A percentile compares a stretch with the other conserved stretches of the same genome.
Evolutionary conservation across 1,140 invertebrate genomes (phyloP).

Genomic region (Orchestia grillus): DNA sequence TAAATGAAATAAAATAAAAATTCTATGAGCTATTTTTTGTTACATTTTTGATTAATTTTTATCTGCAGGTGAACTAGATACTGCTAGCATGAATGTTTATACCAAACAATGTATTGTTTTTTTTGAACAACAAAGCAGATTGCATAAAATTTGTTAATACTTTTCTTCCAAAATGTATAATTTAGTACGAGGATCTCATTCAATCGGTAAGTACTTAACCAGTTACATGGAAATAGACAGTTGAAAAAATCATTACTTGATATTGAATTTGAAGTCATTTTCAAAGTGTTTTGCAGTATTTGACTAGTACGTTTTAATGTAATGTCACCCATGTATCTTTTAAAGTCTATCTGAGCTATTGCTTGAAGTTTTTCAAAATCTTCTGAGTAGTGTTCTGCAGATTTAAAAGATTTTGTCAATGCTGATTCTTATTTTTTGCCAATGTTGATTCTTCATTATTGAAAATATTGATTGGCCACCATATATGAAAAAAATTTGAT

Average conservation of each 20-base stretch:
- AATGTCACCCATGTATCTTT: not conserved
- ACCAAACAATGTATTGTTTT: not conserved
- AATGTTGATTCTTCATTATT: too few relatives aligned
- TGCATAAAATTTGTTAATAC: not conserved
- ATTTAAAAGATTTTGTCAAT: too few relatives aligned
- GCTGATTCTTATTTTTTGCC: too few relatives aligned
- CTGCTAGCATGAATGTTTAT: not conserved
- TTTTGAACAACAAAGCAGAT: not conserved
- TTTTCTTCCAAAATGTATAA: not conserved
- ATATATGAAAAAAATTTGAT: too few relatives aligned
- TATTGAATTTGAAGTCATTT: not conserved
- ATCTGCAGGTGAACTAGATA: too few relatives aligned
- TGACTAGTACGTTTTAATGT: not conserved
- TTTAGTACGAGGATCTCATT: not conserved
- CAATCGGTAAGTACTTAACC: not conserved
- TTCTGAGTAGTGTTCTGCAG: too few relatives aligned
- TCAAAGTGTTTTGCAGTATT: not conserved
- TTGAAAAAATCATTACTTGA: not conserved
- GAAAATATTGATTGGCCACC: too few relatives aligned
- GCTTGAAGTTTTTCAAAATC: not conserved
- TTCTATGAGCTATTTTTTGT: too few relatives aligned
- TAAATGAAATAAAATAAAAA: too few relatives aligned
- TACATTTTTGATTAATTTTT: too few relatives aligned
- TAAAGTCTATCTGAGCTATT: not conserved
- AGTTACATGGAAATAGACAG: not conserved